Evolutionary conservation across 2,113 vertebrate genomes (phyloP).

Genomic region (Noturus placidus): DNA sequence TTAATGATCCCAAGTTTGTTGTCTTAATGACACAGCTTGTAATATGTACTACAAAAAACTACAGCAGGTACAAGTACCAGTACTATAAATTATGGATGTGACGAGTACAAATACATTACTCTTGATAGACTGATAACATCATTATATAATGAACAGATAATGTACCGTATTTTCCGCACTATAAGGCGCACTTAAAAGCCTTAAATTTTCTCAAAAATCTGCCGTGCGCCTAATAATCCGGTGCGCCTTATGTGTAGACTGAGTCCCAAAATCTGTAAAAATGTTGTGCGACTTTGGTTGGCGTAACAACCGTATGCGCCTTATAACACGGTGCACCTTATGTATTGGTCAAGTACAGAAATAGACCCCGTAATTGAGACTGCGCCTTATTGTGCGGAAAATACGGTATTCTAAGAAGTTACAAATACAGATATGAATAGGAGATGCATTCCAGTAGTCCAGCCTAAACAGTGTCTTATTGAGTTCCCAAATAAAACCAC

Average conservation of each 20-base stretch:
- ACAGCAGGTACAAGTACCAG: background rate
- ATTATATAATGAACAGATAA: background rate
- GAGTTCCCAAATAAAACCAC: background rate
- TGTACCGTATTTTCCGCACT: too few relatives aligned
- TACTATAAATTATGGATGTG: background rate
- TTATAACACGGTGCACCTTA: too few relatives aligned
- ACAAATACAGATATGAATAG: background rate
- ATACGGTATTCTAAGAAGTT: background rate
- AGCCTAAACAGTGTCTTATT: background rate
- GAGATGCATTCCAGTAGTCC: background rate
- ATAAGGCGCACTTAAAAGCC: too few relatives aligned
- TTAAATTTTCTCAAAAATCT: too few relatives aligned
- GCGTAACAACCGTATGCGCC: too few relatives aligned
- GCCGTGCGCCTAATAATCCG: too few relatives aligned
- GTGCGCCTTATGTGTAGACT: too few relatives aligned
- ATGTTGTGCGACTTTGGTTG: too few relatives aligned
- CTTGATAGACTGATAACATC: background rate
- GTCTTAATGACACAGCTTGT: background rate
- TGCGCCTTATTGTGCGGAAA: too few relatives aligned
- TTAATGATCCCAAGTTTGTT: background rate
- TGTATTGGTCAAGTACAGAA: too few relatives aligned
- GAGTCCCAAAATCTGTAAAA: too few relatives aligned
- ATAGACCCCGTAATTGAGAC: too few relatives aligned
- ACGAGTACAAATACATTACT: background rate
- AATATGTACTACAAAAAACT: background rate